Conservation (phyloP, 2,797 vertebrate genomes). For the Acanthiza pusilla region DNA sequence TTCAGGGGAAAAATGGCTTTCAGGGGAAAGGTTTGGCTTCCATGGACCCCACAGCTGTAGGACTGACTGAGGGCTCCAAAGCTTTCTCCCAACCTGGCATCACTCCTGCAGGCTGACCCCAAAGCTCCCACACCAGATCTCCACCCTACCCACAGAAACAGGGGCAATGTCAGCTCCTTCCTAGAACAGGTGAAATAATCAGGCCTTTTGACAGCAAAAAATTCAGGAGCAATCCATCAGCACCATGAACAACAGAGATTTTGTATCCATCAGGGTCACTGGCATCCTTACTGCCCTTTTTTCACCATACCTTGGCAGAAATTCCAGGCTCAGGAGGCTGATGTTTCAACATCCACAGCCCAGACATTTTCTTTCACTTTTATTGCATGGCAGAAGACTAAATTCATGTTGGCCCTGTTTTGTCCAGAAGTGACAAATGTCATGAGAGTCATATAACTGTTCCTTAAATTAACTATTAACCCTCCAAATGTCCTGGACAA, state of each 20-base stretch:
- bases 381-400: neutral
- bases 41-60: neutral
- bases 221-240: neutral
- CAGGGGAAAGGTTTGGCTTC: neutral
- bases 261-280: neutral
- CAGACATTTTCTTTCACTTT: neutral
- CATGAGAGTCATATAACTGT: neutral
- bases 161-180: neutral
- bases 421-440: neutral
- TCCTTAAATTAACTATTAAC: neutral
- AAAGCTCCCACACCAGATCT: neutral
- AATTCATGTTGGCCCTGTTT: neutral
- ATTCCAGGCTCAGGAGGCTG: neutral
- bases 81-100: neutral
- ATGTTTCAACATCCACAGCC: neutral
- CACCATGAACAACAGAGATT: neutral
- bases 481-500: neutral
- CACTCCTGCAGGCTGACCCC: neutral
- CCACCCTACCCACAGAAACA: neutral
- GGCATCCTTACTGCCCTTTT: neutral
- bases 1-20: too few relatives aligned
- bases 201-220: neutral
- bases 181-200: neutral
- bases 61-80: neutral
- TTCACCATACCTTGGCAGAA: neutral